Base-by-base conservation (phyloP, 2,113 vertebrate genomes). In the Brachypodius melanocephalos region DNA sequence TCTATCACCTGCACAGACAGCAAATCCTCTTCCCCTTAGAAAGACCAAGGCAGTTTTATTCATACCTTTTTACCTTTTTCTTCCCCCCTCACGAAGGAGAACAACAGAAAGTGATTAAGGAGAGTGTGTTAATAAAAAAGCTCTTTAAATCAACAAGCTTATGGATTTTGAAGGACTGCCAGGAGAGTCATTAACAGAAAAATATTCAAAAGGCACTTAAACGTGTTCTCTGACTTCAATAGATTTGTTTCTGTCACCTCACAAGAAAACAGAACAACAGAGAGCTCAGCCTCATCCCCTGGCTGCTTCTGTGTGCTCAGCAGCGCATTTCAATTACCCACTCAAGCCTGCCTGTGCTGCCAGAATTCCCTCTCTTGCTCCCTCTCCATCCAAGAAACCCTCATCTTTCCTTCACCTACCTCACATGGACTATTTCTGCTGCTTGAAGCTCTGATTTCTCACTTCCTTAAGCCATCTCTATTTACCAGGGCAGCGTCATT, bases 151-250 rank as follows among this genome's bases (percentile, higher is more conserved):
- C 89, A 95, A 94, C 80, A 95, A 92, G 90, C 68, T 93, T 88
- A 94, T 91, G 79, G 91, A 93, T 96, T 94, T 97, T 95, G 93
- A 95, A 94, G 92, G 76, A 74, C 72, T 90, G 92, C 90, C 89
- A 93, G 73, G 85, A 97, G 71, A 95, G 81, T 93, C 94, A 95
- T 96, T 94, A 95, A 88, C 42, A 52, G 74, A 79, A 95, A 95
- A 96, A 87, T 89, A 89, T 91, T 97, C 91, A 94, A 89, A 97
- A 93, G 89, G 77, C 81, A 95, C 87, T 95, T 96, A 93, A 86
- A 83, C 2, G 0, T 69, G 85, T 96, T 94, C 82, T 92, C 59
- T 68, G 73, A 91, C 84, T 96, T 94, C 68, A 93, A 78, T 69
- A 74, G 90, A 96, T 90, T 92, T 79, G 79, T 97, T 90, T 93